Conservation (phyloP, 2,113 vertebrate species). For the Aleadryas rufinucha region DNA sequence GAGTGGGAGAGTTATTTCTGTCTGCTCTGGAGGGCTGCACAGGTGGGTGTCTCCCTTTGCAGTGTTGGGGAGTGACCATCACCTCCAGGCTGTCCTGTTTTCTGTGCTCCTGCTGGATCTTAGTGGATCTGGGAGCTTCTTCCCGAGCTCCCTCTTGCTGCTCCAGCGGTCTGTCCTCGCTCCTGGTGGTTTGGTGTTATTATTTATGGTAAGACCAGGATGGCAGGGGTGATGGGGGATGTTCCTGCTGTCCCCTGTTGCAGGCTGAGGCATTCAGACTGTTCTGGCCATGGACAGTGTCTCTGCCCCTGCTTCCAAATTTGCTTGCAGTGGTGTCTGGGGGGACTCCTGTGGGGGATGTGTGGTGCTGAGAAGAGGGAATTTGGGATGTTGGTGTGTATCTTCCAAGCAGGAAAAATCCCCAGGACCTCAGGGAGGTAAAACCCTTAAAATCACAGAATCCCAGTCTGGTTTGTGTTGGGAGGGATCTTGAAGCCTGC, state of each 20-base stretch:
- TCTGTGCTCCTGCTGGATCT: neutral
- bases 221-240: neutral
- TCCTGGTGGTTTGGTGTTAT: fast-evolving
- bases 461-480: neutral
- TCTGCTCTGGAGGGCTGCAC: neutral
- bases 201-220: neutral
- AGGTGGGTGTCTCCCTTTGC: neutral
- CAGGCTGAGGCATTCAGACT: neutral
- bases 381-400: neutral
- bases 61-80: neutral
- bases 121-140: neutral
- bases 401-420: neutral
- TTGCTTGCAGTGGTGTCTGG: neutral
- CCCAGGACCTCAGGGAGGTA: neutral
- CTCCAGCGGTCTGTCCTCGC: fast-evolving
- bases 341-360: too few relatives aligned
- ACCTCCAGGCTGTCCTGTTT: neutral
- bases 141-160: neutral
- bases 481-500: neutral
- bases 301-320: neutral
- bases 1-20: neutral
- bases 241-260: neutral
- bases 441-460: neutral
- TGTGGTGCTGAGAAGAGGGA: neutral
- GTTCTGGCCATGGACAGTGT: fast-evolving